These are phyloP conservation scores for Mycetomoellerius zeteki DNA, from an alignment of 1,140 invertebrate species.

Conservation along the genomic window DNA sequence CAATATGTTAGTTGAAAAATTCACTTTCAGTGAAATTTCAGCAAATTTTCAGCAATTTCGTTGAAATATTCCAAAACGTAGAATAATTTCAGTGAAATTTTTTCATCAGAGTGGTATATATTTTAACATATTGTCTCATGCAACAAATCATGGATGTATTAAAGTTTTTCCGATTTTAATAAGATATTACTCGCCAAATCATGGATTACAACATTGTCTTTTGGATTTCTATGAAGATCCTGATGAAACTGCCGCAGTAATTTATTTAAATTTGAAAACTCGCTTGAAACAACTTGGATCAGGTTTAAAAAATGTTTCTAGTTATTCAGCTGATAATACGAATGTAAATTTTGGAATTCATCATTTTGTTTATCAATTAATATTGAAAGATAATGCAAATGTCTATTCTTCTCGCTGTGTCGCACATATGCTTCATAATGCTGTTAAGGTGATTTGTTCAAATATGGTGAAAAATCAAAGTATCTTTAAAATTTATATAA, in stretches of 20 bases:
- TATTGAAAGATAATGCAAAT: background rate
- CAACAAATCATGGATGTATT: background rate
- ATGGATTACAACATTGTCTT: background rate
- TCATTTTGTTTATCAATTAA: conserved; percentile 4
- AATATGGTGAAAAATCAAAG: too few relatives aligned
- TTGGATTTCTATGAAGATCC: background rate
- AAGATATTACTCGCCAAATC: background rate
- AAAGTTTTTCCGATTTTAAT: background rate
- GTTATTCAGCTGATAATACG: background rate
- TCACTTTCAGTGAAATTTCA: too few relatives aligned
- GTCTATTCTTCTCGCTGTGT: background rate
- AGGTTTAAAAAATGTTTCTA: background rate
- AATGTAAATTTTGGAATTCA: background rate
- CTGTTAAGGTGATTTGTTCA: too few relatives aligned
- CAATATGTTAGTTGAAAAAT: too few relatives aligned
- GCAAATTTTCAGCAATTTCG: too few relatives aligned
- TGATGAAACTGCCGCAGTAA: background rate
- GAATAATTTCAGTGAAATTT: too few relatives aligned
- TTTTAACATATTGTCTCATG: background rate
- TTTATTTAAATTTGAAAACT: conserved; percentile 1
- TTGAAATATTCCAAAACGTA: too few relatives aligned
- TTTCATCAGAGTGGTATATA: background rate
- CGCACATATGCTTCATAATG: background rate
- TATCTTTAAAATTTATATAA: too few relatives aligned
- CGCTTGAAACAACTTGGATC: background rate